A percentile compares a stretch with the other conserved stretches of the same genome.
Evolutionary conservation across 2,113 vertebrate genomes (phyloP).

Genomic region (Pavo muticus): DNA sequence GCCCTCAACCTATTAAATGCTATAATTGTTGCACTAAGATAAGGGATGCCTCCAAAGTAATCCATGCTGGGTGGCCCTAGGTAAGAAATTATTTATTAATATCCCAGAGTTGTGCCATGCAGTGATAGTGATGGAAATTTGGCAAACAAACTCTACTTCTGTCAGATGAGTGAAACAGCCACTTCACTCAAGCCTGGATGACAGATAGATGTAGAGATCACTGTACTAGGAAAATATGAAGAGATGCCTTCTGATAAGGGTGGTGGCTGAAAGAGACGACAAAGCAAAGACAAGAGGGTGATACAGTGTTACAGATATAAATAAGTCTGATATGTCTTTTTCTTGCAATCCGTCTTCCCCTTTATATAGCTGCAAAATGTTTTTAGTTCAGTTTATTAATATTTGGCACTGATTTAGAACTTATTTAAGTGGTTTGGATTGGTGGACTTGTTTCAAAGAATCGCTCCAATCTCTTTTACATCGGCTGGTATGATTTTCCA

Average conservation of each 20-base stretch:
- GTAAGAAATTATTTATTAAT: slow-evolving; percentile 73
- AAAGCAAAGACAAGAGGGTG: not conserved
- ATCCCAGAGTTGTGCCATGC: slow-evolving; percentile 59
- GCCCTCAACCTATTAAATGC: slow-evolving; percentile 71
- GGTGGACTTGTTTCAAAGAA: not conserved
- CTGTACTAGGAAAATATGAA: slow-evolving; percentile 51
- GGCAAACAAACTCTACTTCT: slow-evolving; percentile 58
- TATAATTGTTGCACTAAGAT: slow-evolving; percentile 70
- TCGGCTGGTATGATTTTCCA: not conserved
- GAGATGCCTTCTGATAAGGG: slow-evolving; percentile 38
- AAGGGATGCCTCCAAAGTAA: slow-evolving; percentile 60
- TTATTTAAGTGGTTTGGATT: not conserved
- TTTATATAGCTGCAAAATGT: not conserved
- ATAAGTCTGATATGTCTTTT: not conserved
- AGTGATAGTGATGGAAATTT: slow-evolving; percentile 74
- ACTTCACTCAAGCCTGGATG: slow-evolving; percentile 74
- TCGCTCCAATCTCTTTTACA: not conserved
- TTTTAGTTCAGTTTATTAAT: slow-evolving; percentile 18
- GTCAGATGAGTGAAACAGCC: slow-evolving; percentile 69
- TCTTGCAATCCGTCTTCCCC: not conserved
- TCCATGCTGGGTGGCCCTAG: slow-evolving; percentile 52
- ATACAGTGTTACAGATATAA: not conserved
- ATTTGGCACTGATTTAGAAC: not conserved
- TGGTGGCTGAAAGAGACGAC: slow-evolving; percentile 19
- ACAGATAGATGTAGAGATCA: slow-evolving; percentile 59